These are phyloP conservation scores for Reticulitermes speratus DNA, from an alignment of 1,140 invertebrate species.

Conservation along the genomic window DNA sequence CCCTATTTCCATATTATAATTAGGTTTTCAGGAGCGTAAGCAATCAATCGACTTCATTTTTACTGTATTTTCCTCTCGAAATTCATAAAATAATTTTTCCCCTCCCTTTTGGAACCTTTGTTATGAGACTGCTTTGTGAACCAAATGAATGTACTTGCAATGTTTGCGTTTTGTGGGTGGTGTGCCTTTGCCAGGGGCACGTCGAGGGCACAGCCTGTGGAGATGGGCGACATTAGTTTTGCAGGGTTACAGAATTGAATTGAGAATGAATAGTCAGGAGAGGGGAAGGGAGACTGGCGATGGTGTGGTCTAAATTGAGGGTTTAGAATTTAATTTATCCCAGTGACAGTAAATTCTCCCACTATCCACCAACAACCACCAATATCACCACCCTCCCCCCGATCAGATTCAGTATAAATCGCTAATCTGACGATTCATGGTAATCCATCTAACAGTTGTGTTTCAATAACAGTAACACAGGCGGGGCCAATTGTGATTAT, in stretches of 20 bases:
- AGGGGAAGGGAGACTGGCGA: not conserved
- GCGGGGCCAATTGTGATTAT: not conserved
- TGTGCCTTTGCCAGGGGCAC: not conserved
- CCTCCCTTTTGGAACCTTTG: too few species aligned
- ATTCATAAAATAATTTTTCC: too few species aligned
- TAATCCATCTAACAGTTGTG: not conserved
- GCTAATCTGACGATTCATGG: not conserved
- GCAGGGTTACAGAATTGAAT: too few species aligned
- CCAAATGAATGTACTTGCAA: too few species aligned
- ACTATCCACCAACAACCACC: not conserved
- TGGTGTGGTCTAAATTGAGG: not conserved
- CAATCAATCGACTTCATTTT: not conserved
- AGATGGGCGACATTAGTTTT: not conserved
- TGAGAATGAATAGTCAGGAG: not conserved
- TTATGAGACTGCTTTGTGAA: too few species aligned
- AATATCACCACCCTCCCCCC: not conserved
- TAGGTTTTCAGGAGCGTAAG: not conserved
- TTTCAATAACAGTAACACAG: not conserved
- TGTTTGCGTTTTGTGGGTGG: not conserved
- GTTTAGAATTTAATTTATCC: slow-evolving; percentile 8
- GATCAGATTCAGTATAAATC: not conserved
- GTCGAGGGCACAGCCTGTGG: not conserved
- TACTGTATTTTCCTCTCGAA: not conserved
- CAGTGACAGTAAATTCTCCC: not conserved
- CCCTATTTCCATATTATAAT: not conserved